Base-by-base conservation (phyloP, 2,797 vertebrate species). In the Agapornis canus region DNA sequence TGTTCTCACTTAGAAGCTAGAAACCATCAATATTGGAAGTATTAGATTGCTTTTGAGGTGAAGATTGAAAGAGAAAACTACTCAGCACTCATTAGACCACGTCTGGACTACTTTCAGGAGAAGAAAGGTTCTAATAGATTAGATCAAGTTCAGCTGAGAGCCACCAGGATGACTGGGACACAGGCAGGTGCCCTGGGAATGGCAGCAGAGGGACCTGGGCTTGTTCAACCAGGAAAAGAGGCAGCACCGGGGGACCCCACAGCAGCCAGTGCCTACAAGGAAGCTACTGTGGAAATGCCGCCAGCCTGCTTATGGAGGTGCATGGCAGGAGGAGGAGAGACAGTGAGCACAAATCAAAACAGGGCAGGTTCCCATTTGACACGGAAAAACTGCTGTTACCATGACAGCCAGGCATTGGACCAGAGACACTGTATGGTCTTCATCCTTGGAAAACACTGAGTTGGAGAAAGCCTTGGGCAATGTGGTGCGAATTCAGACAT, bases 1-100 rank as follows among this genome's bases (percentile, higher is more conserved):
- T 82, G 47, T 82, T 88, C 72, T 91, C 45, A 23, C 40, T 88
- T 94, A 83, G 89, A 92, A 94, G 77, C 35, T 76, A 35, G 72
- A 54, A 66, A 81, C 20, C 16, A 11, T 70, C 0, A 0, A 31
- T 3, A 15, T 3, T 91, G 76, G 66, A 88, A 92, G 75, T 5
- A 11, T 73, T 76, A 77, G 32, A 69, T 66, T 79, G 66, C 25
- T 76, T 92, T 72, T 80, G 73, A 95, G 85, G 43, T 0, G 4
- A 72, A 84, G 60, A 90, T 15, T 37, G 65, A 76, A 87, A 68
- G 32, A 56, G 42, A 81, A 81, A 90, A 72, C 45, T 71, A 39
- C 52, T 88, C 19, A 43, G 72, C 17, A 7, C 69, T 88, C 87
- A 16, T 69, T 79, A 82, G 82, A 47, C 21, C 59, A 27, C 69